Base-by-base conservation (phyloP, 2,113 vertebrate genomes). In the Scatophagus argus region DNA sequence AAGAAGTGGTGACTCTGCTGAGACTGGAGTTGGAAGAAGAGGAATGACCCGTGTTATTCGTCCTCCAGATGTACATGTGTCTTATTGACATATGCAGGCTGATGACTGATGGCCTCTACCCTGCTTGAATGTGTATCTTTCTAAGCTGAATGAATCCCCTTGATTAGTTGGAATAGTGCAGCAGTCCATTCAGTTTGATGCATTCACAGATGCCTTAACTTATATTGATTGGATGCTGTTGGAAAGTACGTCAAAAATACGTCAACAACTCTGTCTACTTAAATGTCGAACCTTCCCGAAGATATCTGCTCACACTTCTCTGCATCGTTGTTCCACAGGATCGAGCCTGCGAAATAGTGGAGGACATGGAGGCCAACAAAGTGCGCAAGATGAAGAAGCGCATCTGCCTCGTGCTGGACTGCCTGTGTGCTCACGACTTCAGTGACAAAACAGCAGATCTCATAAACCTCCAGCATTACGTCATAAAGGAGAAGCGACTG, bases 381-480 rank as follows among this genome's bases (percentile, higher is more conserved):
- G 93, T 96, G 46, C 96, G 96, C 12, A 97, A 96, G 87, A 97
- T 98, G 96, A 97, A 97, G 94, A 99, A 98, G 82, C 96, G 98
- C 8, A 98, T 99, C 93, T 99, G 98, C 82, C 96, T 99, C 0
- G 98, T 99, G 86, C 93, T 99, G 2, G 98, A 99, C 94, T 99
- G 98, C 89, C 95, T 99, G 64, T 99, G 97, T 63, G 97, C 98
- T 8, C 98, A 99, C 0, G 98, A 99, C 91, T 99, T 98, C 92
- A 99, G 97, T 1, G 97, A 98, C 94, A 99, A 97, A 91, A 99
- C 98, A 0, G 98, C 97, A 0, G 98, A 99, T 91, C 95, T 99
- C 82, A 99, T 99, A 90, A 99, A 99, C 90, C 95, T 99, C 70
- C 98, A 99, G 94, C 98, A 99, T 92, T 99, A 99, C 0, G 98